Evolutionary conservation across 2,888 invertebrate species (phyloP), one percentile per base, ranked within the genome.

Genomic region (Macrostomum cliftonense): DNA sequence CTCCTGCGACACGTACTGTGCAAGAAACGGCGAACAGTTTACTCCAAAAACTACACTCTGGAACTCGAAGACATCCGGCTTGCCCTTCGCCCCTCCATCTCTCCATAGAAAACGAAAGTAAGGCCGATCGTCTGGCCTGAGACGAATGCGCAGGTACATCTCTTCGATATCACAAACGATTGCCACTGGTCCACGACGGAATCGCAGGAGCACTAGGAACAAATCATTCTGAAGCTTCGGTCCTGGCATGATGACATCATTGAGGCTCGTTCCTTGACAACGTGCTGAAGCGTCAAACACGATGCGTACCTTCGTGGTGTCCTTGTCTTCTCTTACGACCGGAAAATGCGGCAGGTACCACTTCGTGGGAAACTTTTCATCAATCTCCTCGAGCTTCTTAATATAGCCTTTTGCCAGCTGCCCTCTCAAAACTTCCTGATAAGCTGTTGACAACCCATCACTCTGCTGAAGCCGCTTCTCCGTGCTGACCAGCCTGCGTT

Each of bases 291-390:
- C 43, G 20, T 43, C 43, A 19, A 43, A 43, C 20, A 16, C 43
- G 14, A 43, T 43, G 9, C 56, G 21, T 5, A 43, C 43, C 20
- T 43, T 43, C 5, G 43, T 43, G 16, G 43, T 43, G 14, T 43
- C 43, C 20, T 43, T 43, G 20, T 43, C 43, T 19, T 14, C 21
- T 16, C 43, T 16, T 2, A 43, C 11, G 2, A 43, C 43, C 16
- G 43, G 43, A 19, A 43, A 43, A 19, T 43, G 43, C 20, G 43
- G 43, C 14, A 43, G 20, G 14, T 20, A 17, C 43, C 43, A 43
- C 21, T 43, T 11, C 7, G 43, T 17, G 28, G 2, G 2, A 7
- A 7, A 9, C 2, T 7, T 2, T 9, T 28, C 28, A 28, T 9
- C 9, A 9, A 2, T 28, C 5, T 28, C 28, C 9, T 28, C 28